Evolutionary conservation across 2,113 vertebrate species (phyloP), one percentile per base, ranked within the genome.

Genomic region (Colinus virginianus): DNA sequence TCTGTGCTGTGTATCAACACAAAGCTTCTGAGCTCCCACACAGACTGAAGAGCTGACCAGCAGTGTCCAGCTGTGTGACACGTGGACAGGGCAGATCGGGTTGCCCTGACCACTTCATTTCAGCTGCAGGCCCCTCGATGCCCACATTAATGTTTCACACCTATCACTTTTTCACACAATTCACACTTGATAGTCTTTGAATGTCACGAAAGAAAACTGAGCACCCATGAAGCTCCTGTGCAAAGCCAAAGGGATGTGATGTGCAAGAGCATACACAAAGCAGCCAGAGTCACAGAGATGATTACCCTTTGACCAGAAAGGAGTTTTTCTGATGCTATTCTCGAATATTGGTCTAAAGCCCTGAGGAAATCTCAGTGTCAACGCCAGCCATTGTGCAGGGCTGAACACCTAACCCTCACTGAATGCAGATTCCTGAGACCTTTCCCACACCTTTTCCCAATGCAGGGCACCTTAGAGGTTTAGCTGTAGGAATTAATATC

Each of bases 301-400:
- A 79, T 81, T 46, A 68, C 51, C 26, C 36, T n/a, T 6, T 75
- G 83, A 68, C 42, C 56, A 12, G 4, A 62, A 34, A 36, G 36
- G 56, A 76, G 45, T 36, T 34, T 34, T 34, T 45, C 14, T 56
- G 40, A n/a, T 55, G 69, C 21, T 69, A 90, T 46, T 20, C 51
- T 63, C 18, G 42, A 59, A 19, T 49, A 30, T 9, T 30, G 34
- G 14, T 70, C 25, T 58, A 32, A 53, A 78, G 74, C 19, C 3
- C 55, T 26, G 36, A 32, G 53, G 53, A 32, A 16, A 32, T 56
- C 15, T 18, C 53, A 56, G 25, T 42, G 43, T 56, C 78, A 77
- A 15, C 58, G 36, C 36, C 79, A 32, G 17, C 58, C 15, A 0
- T 2, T 18, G 43, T 0, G 0, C 36, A 17, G 1, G 36, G 58